These are phyloP conservation scores for Goniozus legneri DNA, from an alignment of 1,140 invertebrate species.

Conservation along the genomic window DNA sequence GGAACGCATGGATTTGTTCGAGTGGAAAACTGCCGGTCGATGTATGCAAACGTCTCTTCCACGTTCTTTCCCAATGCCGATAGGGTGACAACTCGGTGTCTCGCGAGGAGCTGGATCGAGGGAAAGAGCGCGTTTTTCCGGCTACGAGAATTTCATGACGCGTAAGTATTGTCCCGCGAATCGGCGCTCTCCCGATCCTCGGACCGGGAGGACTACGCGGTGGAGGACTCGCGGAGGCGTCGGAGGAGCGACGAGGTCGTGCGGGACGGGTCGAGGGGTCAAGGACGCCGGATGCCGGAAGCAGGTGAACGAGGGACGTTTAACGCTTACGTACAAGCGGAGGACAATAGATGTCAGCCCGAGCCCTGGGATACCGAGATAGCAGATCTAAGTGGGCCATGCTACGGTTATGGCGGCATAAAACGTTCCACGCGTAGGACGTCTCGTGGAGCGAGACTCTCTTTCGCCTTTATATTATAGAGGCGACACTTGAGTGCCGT, in stretches of 20 bases:
- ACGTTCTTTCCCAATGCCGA: conserved; percentile 41
- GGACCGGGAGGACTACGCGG: background rate
- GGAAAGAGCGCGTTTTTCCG: too few species aligned
- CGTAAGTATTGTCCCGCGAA: conserved; percentile 2
- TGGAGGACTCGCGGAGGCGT: background rate
- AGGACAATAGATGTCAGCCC: conserved; percentile 48
- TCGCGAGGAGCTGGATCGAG: too few species aligned
- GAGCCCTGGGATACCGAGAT: conserved; percentile 39
- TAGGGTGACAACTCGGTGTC: conserved; percentile 56
- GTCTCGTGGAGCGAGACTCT: conserved; percentile 19
- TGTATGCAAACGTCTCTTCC: conserved; percentile 52
- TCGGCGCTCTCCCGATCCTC: background rate
- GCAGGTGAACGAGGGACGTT: conserved; percentile 21
- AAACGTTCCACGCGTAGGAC: conserved; percentile 37
- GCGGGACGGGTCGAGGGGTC: background rate
- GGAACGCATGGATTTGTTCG: conserved; percentile 46
- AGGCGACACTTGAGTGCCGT: too few species aligned
- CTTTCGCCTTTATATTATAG: too few species aligned
- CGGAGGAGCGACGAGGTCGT: background rate
- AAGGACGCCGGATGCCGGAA: conserved; percentile 13
- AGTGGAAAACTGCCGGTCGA: conserved; percentile 51
- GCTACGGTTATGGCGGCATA: conserved; percentile 54
- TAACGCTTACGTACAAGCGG: conserved; percentile 21
- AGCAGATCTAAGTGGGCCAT: conserved; percentile 57
- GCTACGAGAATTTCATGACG: conserved; percentile 43